Evolutionary conservation across 2,888 invertebrate species (phyloP).

Genomic region (Dryocosmus kuriphilus): DNA sequence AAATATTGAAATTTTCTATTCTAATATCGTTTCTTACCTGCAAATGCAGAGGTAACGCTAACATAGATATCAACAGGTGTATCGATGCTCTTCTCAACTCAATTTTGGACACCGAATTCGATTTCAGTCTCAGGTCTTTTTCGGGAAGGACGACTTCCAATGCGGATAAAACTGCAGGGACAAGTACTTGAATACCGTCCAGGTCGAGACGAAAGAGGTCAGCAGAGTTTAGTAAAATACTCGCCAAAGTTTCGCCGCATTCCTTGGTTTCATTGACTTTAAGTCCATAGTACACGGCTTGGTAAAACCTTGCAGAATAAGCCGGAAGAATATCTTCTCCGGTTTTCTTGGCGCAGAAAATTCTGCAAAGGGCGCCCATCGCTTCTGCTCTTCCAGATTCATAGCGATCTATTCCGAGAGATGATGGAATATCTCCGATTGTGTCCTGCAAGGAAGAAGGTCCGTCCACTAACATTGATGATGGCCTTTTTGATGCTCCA

Average conservation of each 20-base stretch:
- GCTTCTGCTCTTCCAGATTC: conserved; percentile 96
- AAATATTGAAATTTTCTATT: background rate
- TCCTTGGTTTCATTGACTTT: conserved; percentile 81
- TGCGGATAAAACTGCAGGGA: conserved; percentile 93
- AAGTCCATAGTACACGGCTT: conserved; percentile 93
- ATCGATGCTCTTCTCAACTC: conserved; percentile 95
- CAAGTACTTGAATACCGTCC: conserved; percentile 93
- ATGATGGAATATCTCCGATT: conserved; percentile 83
- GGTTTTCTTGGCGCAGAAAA: conserved; percentile 97
- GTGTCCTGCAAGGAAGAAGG: conserved; percentile 84
- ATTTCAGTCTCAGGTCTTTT: conserved; percentile 88
- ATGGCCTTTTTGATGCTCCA: conserved; percentile 81
- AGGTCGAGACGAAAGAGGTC: conserved; percentile 94
- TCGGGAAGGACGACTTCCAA: conserved; percentile 94
- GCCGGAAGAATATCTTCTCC: conserved; percentile 95
- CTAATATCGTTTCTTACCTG: conserved; percentile 77
- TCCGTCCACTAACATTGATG: conserved; percentile 83
- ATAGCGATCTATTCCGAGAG: conserved; percentile 87
- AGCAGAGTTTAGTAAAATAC: conserved; percentile 90
- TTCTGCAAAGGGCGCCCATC: conserved; percentile 95
- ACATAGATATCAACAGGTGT: conserved; percentile 92
- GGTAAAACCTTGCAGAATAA: conserved; percentile 95
- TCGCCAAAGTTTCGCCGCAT: conserved; percentile 89
- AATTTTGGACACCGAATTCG: conserved; percentile 84
- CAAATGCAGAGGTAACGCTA: conserved; percentile 96